Base-by-base conservation (phyloP, 2,888 invertebrate species). In the Entomobrya multifasciata region DNA sequence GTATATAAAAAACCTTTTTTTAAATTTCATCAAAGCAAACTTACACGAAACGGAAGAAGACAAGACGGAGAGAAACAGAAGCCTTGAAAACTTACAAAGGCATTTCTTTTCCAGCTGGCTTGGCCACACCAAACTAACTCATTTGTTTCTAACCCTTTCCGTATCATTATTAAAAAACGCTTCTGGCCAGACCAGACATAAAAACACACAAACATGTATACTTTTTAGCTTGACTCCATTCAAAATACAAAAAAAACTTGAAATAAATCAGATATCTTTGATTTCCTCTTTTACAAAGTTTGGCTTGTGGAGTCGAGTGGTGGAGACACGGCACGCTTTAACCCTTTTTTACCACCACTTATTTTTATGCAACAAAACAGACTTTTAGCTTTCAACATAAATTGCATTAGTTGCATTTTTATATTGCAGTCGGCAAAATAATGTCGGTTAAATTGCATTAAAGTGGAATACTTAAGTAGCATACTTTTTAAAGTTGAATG, bases 211-310 rank as follows among this genome's bases (percentile, higher is more conserved):
- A 4, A 6, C 52, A 52, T 52, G 5, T 52, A 17, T 17, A 52
- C n/a, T 49, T 10, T 15, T 49, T 49, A 15, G 5, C 49, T 49
- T 52, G 20, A 17, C 15, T 17, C 52, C 6, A 4, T 15, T 4
- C 4, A 52, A 15, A 17, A n/a, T n/a, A n/a, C n/a, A 65, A 27
- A 49, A 49, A 78, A 85, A 85, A 79, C 85, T 62, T 79, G 85
- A 85, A 85, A 85, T 79, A 85, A 85, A 85, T 85, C 85, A 85
- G 85, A 85, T 85, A 85, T 85, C 70, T 57, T 57, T 70, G 78
- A 84, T 70, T 84, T 84, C 84, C 84, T 78, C 67, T 77, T 62
- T 67, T n/a, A n/a, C 36, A 27, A 22, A 60, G n/a, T 67, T 67
- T 17, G 11, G 15, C n/a, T 27, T n/a, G n/a, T n/a, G n/a, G n/a